Base-by-base conservation (phyloP, 2,888 invertebrate genomes). In the Drosophila melanosoma region DNA sequence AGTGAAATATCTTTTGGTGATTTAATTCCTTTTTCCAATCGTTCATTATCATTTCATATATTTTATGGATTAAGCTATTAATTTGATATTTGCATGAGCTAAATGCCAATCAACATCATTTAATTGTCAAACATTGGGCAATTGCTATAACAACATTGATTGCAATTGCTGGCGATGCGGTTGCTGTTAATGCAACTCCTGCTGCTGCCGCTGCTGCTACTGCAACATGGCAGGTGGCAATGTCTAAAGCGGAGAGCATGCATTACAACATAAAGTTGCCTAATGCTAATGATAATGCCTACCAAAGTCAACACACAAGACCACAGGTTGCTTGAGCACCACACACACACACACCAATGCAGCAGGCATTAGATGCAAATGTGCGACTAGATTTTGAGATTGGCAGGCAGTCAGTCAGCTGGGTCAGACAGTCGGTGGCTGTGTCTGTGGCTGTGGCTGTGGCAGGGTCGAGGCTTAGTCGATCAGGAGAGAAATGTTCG, bases 261-360 rank as follows among this genome's bases (percentile, higher is more conserved):
- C 71, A 86, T 84, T 76, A 81, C 84, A 76, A 70, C 87, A 76
- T 81, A 76, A 76, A 81, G 79, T 73, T 83, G 59, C 76, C 76
- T 83, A 86, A 89, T 89, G 83, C 87, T 89, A 84, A 84, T 84
- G 89, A 84, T 84, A 89, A 86, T 84, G 84, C 87, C 89, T 68
- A 72, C 67, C 79, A 88, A 81, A 84, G 83, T 84, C 89, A 89
- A 89, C 89, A 84, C 69, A 76, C 56, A 68, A 49, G n/a, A 26
- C 32, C 36, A 42, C 45, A 26, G 38, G 38, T 51, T 62, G 49
- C 60, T 76, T 53, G 56, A 69, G 70, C 45, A 56, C 10, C 83
- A 67, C 58, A 42, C 76, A 63, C 83, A 67, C 58, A 42, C 73
- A 63, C 60, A n/a, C n/a, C n/a, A n/a, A 75, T 74, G 74, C 71